phyloP scores from a whole-genome alignment of 2,797 vertebrate genomes.

The Danionella dracula region DNA sequence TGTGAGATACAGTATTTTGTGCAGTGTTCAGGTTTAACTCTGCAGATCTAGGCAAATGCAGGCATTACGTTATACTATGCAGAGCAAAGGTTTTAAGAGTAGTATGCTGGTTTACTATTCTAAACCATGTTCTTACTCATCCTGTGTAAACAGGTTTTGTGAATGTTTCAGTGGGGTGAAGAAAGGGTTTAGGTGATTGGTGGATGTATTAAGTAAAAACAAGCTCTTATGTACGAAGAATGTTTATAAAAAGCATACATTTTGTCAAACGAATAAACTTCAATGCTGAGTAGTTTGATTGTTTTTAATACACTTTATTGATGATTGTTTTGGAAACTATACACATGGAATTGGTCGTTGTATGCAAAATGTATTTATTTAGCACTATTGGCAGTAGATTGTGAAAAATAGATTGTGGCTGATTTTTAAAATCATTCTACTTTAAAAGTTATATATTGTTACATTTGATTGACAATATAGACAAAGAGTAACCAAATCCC shows the following conservation, averaged over 20 bases:
- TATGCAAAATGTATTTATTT: no score
- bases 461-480: no score
- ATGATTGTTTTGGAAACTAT: no score
- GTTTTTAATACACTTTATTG: no score
- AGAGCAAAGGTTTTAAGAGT: neutral
- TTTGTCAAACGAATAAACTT: neutral
- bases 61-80: conserved; percentile 2
- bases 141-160: conserved; percentile 30
- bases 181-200: conserved; percentile 45
- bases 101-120: conserved; percentile 24
- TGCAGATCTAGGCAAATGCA: neutral
- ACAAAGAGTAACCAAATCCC: no score
- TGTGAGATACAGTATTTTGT: neutral
- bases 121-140: neutral
- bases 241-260: neutral
- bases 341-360: no score
- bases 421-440: no score
- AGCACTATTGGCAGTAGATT: no score
- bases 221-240: conserved; percentile 12
- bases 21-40: neutral
- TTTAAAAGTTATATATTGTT: no score
- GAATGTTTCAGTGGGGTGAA: conserved; percentile 47
- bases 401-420: no score
- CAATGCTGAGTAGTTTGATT: neutral
- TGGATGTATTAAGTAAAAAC: conserved; percentile 41